Evolutionary conservation across 2,888 invertebrate species (phyloP), one percentile per base, ranked within the genome.

Genomic region (Drosophila parthenogenetica): DNA sequence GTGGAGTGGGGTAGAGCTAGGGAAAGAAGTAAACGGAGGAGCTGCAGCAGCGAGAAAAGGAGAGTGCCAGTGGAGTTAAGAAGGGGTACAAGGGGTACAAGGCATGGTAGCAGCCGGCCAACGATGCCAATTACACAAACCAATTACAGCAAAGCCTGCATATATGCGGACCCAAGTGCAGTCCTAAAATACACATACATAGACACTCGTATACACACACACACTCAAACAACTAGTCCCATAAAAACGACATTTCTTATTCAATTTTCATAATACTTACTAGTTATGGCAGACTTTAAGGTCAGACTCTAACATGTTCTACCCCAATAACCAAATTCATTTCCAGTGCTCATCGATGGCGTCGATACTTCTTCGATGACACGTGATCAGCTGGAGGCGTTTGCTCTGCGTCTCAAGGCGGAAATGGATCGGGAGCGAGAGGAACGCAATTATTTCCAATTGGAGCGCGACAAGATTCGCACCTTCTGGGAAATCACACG

Each of bases 401-500:
- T 98, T 91, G 95, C 97, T 13, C 93, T 96, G 50, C 94, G 95
- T 84, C 95, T 98, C 17, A 95, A 97, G 90, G 97, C 97, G 90
- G 98, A 98, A 93, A 94, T 98, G 91, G 98, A 98, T 90, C 94
- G 97, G 63, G 98, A 99, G 92, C 94, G 98, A 85, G 98, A 98
- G 92, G 98, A 99, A 92, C 93, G 99, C 59, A 98, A 98, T 92
- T 98, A 96, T 91, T 98, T 98, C 89, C 98, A 98, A 92, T 92
- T 98, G 85, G 99, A 99, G 93, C 94, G 98, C 79, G 98, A 98
- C 91, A 98, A 98, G 93, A 94, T 98, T 14, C 94, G 97, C 79
- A 97, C 97, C 3, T 98, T 98, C 91, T 99, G 98, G 98, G 98
- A 98, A 92, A 98, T 98, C 59, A 97, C 98, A 0, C 94, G 97